Conservation (phyloP, 1,140 invertebrate species). For the Bombus turneri region DNA sequence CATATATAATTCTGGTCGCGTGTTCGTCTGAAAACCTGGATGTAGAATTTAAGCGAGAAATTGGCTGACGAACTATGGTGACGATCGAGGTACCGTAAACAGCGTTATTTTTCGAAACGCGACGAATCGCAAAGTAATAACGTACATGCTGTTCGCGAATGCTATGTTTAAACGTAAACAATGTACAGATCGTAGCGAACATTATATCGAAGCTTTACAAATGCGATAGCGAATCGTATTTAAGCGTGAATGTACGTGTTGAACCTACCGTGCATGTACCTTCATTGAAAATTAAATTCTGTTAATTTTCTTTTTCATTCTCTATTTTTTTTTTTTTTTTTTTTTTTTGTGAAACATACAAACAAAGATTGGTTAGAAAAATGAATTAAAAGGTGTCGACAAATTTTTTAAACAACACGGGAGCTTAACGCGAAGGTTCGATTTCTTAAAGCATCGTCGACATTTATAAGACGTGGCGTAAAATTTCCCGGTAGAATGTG, state of each 20-base stretch:
- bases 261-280: constrained; percentile 65
- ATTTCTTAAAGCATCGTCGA: neutral
- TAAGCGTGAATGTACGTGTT: constrained; percentile 58
- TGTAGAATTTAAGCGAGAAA: neutral
- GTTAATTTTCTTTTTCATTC: neutral
- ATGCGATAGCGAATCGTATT: constrained; percentile 72
- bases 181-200: constrained; percentile 49
- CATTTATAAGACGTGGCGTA: constrained; percentile 20
- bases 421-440: neutral
- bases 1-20: neutral
- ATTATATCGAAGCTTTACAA: constrained; percentile 37
- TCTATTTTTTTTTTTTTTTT: neutral
- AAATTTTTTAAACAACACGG: neutral
- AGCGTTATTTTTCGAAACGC: neutral
- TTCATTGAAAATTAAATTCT: constrained; percentile 42
- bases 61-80: neutral
- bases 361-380: too few species aligned
- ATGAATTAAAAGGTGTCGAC: too few species aligned
- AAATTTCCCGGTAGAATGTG: constrained; percentile 22
- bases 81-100: neutral
- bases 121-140: neutral
- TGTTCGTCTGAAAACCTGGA: neutral
- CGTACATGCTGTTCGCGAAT: too few species aligned
- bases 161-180: neutral
- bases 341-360: neutral